phyloP scores from a whole-genome alignment of 2,113 vertebrate genomes.

The Plecturocebus donacophilus region DNA sequence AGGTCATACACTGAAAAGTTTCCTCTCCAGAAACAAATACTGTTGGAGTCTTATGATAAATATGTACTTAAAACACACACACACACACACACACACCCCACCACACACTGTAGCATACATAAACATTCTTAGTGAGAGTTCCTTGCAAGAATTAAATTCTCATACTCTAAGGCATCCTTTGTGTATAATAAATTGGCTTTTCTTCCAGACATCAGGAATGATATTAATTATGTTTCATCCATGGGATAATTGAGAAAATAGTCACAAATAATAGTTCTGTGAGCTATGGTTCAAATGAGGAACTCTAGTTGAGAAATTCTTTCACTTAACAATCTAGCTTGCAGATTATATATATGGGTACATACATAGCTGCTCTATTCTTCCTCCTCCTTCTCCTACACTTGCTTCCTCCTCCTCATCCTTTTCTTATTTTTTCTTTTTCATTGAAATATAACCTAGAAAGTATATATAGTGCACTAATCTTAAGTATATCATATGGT shows the following conservation, averaged over 20 bases:
- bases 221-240: not conserved
- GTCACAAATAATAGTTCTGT: not conserved
- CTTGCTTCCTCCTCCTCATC: not conserved
- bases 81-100: not conserved
- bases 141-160: slow-evolving; percentile 7
- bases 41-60: slow-evolving; percentile 11
- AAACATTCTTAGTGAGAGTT: not conserved
- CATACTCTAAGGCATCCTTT: not conserved
- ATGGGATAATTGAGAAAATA: slow-evolving; percentile 27
- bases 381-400: not conserved
- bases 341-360: not conserved
- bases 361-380: not conserved
- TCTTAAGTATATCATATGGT: not conserved
- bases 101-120: not conserved
- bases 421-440: not conserved
- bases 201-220: not conserved
- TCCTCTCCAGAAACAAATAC: not conserved
- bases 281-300: not conserved
- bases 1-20: not conserved
- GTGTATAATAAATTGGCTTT: not conserved
- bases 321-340: not conserved
- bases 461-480: not conserved
- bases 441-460: not conserved
- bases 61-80: not conserved
- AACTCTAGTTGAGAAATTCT: not conserved